A percentile compares a stretch with the other conserved stretches of the same genome.
Evolutionary conservation across 2,797 vertebrate species (phyloP).

Genomic region (Neostethus bicornis): DNA sequence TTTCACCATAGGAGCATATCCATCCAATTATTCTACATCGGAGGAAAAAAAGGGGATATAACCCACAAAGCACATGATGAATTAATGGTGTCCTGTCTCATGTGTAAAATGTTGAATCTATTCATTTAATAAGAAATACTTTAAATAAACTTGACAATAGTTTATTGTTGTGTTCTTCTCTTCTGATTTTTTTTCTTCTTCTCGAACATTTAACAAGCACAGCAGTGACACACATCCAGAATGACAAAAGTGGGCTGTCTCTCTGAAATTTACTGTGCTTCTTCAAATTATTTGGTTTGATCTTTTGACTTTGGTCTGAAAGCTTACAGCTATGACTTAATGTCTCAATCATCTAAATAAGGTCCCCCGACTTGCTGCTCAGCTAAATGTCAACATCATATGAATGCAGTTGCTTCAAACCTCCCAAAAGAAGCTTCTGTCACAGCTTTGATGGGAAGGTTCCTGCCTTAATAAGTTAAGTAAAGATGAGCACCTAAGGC

Average conservation of each 20-base stretch:
- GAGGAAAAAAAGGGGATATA: conserved; percentile 4
- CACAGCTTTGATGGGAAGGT: conserved; percentile 66
- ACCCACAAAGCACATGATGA: conserved; percentile 1
- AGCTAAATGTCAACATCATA: conserved; percentile 71
- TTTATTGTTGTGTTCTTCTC: conserved; percentile 13
- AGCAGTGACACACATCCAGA: conserved; percentile 28
- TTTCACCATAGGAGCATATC: conserved; percentile 2
- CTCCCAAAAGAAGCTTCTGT: conserved; percentile 60
- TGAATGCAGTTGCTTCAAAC: conserved; percentile 50
- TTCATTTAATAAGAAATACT: background rate
- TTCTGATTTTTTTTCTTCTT: background rate
- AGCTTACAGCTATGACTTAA: conserved; percentile 54
- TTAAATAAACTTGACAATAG: background rate
- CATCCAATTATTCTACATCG: background rate
- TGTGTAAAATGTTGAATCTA: conserved; percentile 1
- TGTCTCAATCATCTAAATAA: conserved; percentile 68
- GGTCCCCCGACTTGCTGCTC: conserved; percentile 50
- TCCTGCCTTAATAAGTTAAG: conserved; percentile 68
- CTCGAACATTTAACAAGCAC: conserved; percentile 10
- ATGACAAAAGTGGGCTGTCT: conserved; percentile 29
- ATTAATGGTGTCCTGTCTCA: conserved; percentile 2
- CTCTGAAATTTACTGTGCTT: conserved; percentile 32
- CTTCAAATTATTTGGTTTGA: conserved; percentile 43
- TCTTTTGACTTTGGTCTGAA: conserved; percentile 46
- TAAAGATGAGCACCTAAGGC: conserved; percentile 58